These are phyloP conservation scores for Monomorium pharaonis DNA, from an alignment of 1,140 invertebrate genomes.

Conservation along the genomic window DNA sequence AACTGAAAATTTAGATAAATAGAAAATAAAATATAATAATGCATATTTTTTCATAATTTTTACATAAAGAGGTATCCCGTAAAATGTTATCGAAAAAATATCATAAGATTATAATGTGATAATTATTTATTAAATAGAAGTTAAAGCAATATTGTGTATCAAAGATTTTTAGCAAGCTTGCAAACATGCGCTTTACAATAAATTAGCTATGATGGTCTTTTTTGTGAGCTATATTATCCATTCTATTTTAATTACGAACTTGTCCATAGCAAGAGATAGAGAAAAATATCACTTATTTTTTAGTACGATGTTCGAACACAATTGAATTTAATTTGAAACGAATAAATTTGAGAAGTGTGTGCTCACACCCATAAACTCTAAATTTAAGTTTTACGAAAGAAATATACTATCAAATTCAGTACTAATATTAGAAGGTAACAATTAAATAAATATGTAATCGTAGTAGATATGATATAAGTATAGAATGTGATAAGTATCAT, in stretches of 20 bases:
- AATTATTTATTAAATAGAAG: background rate
- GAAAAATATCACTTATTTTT: background rate
- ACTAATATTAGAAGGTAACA: slow-evolving; percentile 8
- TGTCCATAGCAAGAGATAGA: background rate
- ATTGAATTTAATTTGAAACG: slow-evolving; percentile 13
- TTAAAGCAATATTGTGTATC: slow-evolving; percentile 11
- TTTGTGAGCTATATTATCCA: slow-evolving; percentile 7
- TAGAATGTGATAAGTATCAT: background rate
- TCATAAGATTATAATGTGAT: background rate
- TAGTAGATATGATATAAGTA: background rate
- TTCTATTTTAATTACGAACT: slow-evolving; percentile 25
- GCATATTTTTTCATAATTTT: background rate
- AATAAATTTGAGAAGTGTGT: too few species aligned
- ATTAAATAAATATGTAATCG: slow-evolving; percentile 15
- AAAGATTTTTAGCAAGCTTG: slow-evolving; percentile 19
- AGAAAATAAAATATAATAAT: slow-evolving; percentile 22
- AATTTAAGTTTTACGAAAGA: background rate
- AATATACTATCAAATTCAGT: background rate
- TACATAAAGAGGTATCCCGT: background rate
- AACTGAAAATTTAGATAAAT: background rate
- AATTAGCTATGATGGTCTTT: slow-evolving; percentile 20
- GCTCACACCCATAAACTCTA: too few species aligned
- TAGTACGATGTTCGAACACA: background rate
- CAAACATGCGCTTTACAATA: background rate
- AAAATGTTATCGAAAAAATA: background rate